phyloP scores from a whole-genome alignment of 2,888 invertebrate genomes.

The Dinocampus coccinellae region DNA sequence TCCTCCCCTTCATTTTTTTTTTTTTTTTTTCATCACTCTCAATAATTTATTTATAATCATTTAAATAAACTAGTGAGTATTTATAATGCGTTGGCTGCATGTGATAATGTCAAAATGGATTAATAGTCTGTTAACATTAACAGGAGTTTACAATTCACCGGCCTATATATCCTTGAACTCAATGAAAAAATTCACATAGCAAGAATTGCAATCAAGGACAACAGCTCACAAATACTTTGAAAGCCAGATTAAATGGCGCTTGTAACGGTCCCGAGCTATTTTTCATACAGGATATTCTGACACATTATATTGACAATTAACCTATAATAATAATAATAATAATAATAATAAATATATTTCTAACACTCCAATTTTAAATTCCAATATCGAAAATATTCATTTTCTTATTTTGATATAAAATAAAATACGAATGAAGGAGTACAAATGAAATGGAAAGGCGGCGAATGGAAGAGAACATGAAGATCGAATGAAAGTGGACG shows the following conservation, averaged over 20 bases:
- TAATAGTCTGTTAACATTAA: conserved; percentile 54
- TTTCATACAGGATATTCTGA: conserved; percentile 11
- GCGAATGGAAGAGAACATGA: conserved; percentile 7
- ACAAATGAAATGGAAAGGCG: conserved; percentile 33
- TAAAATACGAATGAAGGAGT: conserved; percentile 1
- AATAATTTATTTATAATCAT: conserved; percentile 14
- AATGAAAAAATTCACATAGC: conserved; percentile 47
- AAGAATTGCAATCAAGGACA: conserved; percentile 54
- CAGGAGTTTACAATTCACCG: conserved; percentile 46
- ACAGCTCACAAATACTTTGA: conserved; percentile 37
- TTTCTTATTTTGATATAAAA: neutral
- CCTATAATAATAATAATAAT: neutral
- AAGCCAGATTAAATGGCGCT: conserved; percentile 2
- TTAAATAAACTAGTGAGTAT: neutral
- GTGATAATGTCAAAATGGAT: conserved; percentile 38
- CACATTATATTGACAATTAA: neutral
- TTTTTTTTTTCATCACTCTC: neutral
- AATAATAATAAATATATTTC: no score
- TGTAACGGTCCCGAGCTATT: conserved; percentile 34
- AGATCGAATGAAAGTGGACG: conserved; percentile 46
- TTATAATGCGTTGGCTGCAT: neutral
- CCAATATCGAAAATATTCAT: no score
- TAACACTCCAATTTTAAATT: no score
- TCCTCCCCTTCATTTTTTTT: neutral
- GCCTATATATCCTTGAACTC: conserved; percentile 50